Evolutionary conservation across 64 coral and sea anemone species (phyloP).

Genomic region (Montipora capricornis): DNA sequence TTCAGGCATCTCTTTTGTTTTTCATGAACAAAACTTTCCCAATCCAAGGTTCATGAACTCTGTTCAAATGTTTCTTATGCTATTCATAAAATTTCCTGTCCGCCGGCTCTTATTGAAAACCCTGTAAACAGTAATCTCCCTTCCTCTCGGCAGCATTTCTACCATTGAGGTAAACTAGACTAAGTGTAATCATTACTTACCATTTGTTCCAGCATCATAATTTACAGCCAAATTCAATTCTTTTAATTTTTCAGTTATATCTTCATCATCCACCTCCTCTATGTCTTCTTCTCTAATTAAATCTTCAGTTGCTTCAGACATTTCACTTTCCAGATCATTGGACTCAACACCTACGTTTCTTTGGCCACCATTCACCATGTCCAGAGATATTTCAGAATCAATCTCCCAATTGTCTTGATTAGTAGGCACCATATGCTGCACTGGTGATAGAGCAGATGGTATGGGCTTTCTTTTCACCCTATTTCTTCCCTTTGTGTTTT

Average conservation of each 20-base stretch:
- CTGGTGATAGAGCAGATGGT: neutral
- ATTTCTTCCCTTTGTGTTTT: slow-evolving; percentile 20
- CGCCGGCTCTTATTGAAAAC: too few species aligned
- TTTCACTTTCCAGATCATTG: slow-evolving; percentile 51
- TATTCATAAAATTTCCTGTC: too few species aligned
- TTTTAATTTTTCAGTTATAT: slow-evolving; percentile 89
- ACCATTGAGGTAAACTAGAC: too few species aligned
- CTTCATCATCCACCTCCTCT: slow-evolving; percentile 79
- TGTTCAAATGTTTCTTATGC: too few species aligned
- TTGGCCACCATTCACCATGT: slow-evolving; percentile 49
- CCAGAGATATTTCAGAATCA: slow-evolving; percentile 74
- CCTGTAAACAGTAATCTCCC: too few species aligned
- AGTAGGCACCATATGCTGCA: slow-evolving; percentile 15
- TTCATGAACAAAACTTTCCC: too few species aligned
- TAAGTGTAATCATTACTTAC: slow-evolving; percentile 41
- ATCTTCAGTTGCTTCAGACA: slow-evolving; percentile 76
- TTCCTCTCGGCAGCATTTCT: too few species aligned
- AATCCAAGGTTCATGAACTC: too few species aligned
- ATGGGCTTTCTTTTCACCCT: slow-evolving; percentile 11
- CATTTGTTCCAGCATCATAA: slow-evolving; percentile 73
- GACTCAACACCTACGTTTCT: slow-evolving; percentile 16
- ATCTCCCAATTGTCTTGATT: slow-evolving; percentile 77
- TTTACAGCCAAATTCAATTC: slow-evolving; percentile 90
- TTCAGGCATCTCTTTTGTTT: too few species aligned
- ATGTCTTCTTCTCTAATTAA: slow-evolving; percentile 64